phyloP scores from a whole-genome alignment of 1,140 invertebrate genomes.

The Heliconius himera region DNA sequence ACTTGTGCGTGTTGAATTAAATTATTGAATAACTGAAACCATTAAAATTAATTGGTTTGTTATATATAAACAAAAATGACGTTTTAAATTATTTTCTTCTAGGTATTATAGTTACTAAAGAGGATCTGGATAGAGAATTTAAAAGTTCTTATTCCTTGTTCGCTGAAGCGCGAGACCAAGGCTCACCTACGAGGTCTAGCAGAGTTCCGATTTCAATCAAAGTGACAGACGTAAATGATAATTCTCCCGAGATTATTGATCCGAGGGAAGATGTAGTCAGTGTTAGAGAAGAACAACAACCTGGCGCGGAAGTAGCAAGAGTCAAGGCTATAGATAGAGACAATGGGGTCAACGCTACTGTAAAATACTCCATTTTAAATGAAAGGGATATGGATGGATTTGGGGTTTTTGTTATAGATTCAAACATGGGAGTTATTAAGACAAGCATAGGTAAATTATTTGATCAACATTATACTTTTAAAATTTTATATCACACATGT shows the following conservation, averaged over 20 bases:
- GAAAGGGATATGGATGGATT: constrained; percentile 92
- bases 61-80: neutral
- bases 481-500: neutral
- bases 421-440: constrained; percentile 92
- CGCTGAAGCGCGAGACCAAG: constrained; percentile 93
- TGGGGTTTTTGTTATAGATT: constrained; percentile 92
- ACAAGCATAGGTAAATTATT: constrained; percentile 85
- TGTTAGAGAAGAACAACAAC: constrained; percentile 93
- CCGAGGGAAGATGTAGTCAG: constrained; percentile 93
- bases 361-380: constrained; percentile 93
- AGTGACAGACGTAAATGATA: constrained; percentile 94
- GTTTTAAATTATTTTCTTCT: constrained; percentile 51
- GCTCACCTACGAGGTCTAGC: constrained; percentile 87
- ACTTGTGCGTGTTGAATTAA: neutral
- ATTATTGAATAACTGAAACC: neutral
- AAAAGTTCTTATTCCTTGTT: constrained; percentile 90
- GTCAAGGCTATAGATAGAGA: constrained; percentile 94
- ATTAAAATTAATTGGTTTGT: neutral
- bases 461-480: neutral
- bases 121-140: constrained; percentile 91
- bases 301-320: constrained; percentile 91
- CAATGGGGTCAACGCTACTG: constrained; percentile 92
- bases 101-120: constrained; percentile 93
- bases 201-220: constrained; percentile 88
- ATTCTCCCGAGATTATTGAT: constrained; percentile 93